Conservation (phyloP, 1,140 invertebrate species). For the Matsumurasca onukii region DNA sequence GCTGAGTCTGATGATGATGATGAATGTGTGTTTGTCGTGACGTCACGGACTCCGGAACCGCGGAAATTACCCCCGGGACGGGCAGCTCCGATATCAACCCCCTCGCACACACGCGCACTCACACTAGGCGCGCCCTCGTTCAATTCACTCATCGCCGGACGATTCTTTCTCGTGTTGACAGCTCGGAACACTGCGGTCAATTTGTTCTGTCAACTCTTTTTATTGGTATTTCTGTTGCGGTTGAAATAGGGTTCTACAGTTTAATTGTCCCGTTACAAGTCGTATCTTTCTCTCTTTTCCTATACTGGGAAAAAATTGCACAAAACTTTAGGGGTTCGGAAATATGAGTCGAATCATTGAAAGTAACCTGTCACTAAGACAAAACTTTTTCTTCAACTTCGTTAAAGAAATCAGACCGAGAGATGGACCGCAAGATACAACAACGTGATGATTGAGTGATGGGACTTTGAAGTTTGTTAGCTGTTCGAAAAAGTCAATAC, state of each 20-base stretch:
- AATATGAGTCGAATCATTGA: not conserved
- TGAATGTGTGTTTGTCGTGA: conserved; percentile 27
- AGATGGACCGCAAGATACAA: too few species aligned
- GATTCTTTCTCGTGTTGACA: not conserved
- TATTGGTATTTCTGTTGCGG: too few species aligned
- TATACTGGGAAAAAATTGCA: not conserved
- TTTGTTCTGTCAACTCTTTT: too few species aligned
- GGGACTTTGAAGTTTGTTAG: too few species aligned
- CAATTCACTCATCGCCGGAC: not conserved
- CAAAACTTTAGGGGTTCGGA: not conserved
- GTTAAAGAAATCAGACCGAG: too few species aligned
- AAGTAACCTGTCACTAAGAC: too few species aligned
- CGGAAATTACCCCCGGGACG: conserved; percentile 12
- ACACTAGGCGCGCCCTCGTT: too few species aligned
- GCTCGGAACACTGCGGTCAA: too few species aligned
- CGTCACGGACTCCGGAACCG: conserved; percentile 7
- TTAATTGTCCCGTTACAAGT: not conserved
- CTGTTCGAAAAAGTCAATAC: too few species aligned
- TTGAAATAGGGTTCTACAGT: not conserved
- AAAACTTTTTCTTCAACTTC: too few species aligned
- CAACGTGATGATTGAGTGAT: too few species aligned
- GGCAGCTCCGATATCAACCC: conserved; percentile 20
- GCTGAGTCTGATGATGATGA: conserved; percentile 21
- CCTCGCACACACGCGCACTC: too few species aligned
- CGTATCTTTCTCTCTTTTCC: not conserved